Evolutionary conservation across 2,113 vertebrate species (phyloP), one percentile per base, ranked within the genome.

Genomic region (Malurus melanocephalus): DNA sequence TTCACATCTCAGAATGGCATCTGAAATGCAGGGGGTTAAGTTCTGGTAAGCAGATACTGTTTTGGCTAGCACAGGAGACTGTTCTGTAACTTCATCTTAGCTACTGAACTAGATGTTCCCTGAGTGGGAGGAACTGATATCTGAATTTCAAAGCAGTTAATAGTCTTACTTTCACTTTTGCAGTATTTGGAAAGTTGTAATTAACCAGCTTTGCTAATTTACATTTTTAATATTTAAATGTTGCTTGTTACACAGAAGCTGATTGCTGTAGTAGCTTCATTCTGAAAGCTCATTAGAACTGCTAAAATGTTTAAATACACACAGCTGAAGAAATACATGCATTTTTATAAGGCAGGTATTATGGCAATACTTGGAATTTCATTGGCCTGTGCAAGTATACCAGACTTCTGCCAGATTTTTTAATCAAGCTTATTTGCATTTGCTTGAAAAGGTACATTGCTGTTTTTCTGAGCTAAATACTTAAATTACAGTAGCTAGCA

Each of bases 201-300:
- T 94, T 95, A 95, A 95, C 89, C 89, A 93, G 91, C 95, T 81
- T 88, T 6, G 46, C 92, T 95, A 95, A 95, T 93, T 95, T 94
- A 95, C 66, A 64, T 88, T 94, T 95, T 95, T 94, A 95, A 95
- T 94, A 95, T 95, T 94, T 95, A 95, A 95, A 95, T 95, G 88
- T 90, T 93, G 92, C 95, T 94, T 95, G 93, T 93, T 88, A 84
- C 87, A 95, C 93, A 95, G 93, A 95, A 88, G 93, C 89, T 95
- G 95, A 95, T 94, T 95, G 91, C 95, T 95, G 78, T 94, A 84
- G 92, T 76, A 92, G 87, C 84, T 92, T 57, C 87, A 79, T 94
- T 95, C 92, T 94, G 95, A 92, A 92, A 88, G 93, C 91, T 96
- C 95, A 96, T 96, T 96, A 93, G 66, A 91, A 92, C 88, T 66